Base-by-base conservation (phyloP, 2,797 vertebrate genomes). In the Phaenicophaeus curvirostris region DNA sequence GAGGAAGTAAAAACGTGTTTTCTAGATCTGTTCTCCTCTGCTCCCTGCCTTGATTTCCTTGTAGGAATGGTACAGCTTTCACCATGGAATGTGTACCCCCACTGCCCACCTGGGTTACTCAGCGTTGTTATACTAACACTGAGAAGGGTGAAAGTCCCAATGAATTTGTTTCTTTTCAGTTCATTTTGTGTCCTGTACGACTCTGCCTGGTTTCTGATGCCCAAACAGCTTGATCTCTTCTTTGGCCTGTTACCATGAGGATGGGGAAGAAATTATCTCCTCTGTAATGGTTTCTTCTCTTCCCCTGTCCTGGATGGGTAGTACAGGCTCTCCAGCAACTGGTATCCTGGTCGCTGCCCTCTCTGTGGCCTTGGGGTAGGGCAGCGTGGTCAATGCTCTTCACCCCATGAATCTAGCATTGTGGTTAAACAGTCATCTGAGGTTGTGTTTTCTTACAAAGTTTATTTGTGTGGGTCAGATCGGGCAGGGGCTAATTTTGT, bases 11-110 rank as follows among this genome's bases (percentile, higher is more conserved):
- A 59, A 63, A 68, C n/a, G 23, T 12, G 19, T 39, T 79, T 71
- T 77, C 24, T 65, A 50, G 44, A 57, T 79, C 7, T 5, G 3
- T 20, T 8, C 25, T 0, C 0, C 2, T 15, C 3, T 44, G 44
- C 16, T 44, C 44, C 19, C 18, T 19, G 8, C 15, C 23, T 23
- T 35, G 28, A 5, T 46, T 86, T 76, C 23, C 17, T 27, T 42
- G 14, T n/a, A n/a, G 69, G 35, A 89, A 54, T 68, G n/a, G 13
- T 14, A 11, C 21, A 4, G 5, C 41, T 46, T 54, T 68, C 35
- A 15, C 31, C 58, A 6, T 24, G 41, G 51, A 24, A 21, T 25
- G 16, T 48, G 13, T 20, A 11, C 1, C 11, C 7, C 9, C 1
- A 0, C 23, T 58, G 33, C 61, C 28, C 24, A 19, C n/a, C 61